Evolutionary conservation across 2,888 invertebrate species (phyloP).

Genomic region (Dioctria linearis): DNA sequence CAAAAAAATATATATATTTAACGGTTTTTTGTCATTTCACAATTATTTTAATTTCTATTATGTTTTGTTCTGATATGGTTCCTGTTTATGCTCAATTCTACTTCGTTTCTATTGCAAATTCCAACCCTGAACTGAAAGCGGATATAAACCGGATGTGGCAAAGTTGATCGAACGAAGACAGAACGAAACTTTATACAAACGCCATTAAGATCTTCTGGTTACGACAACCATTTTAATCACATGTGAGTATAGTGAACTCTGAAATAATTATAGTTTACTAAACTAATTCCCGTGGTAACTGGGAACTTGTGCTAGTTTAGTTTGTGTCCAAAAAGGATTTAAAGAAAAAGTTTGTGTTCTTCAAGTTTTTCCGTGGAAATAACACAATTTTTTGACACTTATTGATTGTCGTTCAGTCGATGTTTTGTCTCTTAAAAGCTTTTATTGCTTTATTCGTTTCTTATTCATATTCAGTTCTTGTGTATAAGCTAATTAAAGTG

Average conservation of each 20-base stretch:
- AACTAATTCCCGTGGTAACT: slow-evolving; percentile 42
- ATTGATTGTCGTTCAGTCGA: slow-evolving; percentile 51
- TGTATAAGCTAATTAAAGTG: slow-evolving; percentile 27
- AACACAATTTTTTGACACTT: slow-evolving; percentile 31
- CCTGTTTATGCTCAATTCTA: too few species aligned
- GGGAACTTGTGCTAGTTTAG: slow-evolving; percentile 1
- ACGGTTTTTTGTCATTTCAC: too few species aligned
- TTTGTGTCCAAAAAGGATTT: slow-evolving; percentile 8
- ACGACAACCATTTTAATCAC: slow-evolving; percentile 91
- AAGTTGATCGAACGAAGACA: slow-evolving; percentile 36
- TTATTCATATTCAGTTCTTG: slow-evolving; percentile 24
- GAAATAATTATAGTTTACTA: slow-evolving; percentile 48
- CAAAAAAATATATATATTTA: too few species aligned
- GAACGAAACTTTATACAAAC: slow-evolving; percentile 52
- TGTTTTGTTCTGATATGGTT: too few species aligned
- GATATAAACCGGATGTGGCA: slow-evolving; percentile 37
- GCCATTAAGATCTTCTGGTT: slow-evolving; percentile 72
- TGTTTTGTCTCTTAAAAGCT: slow-evolving; percentile 48
- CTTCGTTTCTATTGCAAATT: too few species aligned
- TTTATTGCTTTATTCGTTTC: slow-evolving; percentile 31
- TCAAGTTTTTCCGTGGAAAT: background rate
- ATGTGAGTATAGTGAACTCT: slow-evolving; percentile 79
- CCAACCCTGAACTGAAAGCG: background rate
- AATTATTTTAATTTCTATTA: too few species aligned
- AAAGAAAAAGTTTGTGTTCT: background rate